phyloP scores from a whole-genome alignment of 2,888 invertebrate species.

The Prosopocoilus inquinatus region DNA sequence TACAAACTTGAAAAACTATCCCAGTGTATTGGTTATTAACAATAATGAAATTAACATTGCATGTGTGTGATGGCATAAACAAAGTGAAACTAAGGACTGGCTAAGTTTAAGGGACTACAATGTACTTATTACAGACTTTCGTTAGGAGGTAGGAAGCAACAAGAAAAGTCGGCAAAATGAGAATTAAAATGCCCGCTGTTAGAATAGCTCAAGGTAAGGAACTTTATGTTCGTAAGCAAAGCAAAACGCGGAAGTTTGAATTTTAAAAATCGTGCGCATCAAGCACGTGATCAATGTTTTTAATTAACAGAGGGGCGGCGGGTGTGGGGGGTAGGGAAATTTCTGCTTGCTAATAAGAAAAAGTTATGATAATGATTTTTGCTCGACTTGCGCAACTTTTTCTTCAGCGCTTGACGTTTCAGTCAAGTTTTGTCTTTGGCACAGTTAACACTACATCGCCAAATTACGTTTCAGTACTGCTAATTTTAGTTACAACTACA shows the following conservation, averaged over 20 bases:
- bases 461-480: not conserved
- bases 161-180: constrained; percentile 67
- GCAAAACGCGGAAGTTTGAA: constrained; percentile 17
- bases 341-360: constrained; percentile 45
- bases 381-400: constrained; percentile 48
- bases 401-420: constrained; percentile 36
- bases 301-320: constrained; percentile 39
- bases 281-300: constrained; percentile 42
- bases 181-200: constrained; percentile 97
- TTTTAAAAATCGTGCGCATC: constrained; percentile 18
- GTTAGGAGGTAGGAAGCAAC: constrained; percentile 12
- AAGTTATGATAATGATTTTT: constrained; percentile 52
- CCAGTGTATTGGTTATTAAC: not conserved
- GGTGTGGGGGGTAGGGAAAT: constrained; percentile 27
- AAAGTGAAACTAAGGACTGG: not conserved
- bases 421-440: constrained; percentile 33
- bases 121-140: not conserved
- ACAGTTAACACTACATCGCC: constrained; percentile 26
- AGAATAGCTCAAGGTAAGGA: constrained; percentile 94
- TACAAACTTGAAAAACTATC: not conserved
- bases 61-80: constrained; percentile 3
- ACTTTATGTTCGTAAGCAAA: not conserved
- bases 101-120: not conserved
- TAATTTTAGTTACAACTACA: not conserved
- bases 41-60: not conserved